These are phyloP conservation scores for Metopia argyrocephala DNA, from an alignment of 2,888 invertebrate species.

Conservation along the genomic window DNA sequence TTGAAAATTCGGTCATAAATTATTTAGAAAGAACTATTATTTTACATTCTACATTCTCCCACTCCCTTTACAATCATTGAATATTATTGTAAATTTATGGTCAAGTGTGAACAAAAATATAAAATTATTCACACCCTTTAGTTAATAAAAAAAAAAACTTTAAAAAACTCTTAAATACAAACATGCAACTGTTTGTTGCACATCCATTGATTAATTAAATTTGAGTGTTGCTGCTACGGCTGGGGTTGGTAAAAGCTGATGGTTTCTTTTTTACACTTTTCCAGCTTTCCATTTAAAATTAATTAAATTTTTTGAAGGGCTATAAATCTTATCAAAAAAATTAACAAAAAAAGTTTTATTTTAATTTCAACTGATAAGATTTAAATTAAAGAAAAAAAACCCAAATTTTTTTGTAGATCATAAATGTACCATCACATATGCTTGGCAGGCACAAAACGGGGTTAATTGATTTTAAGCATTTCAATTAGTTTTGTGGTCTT, in stretches of 20 bases:
- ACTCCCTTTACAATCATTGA: background rate
- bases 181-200: conserved; percentile 34
- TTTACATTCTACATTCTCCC: background rate
- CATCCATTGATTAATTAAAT: conserved; percentile 36
- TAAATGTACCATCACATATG: too few species aligned
- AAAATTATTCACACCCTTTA: conserved; percentile 22
- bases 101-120: conserved; percentile 20
- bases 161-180: background rate
- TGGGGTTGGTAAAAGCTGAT: background rate
- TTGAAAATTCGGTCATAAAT: too few species aligned
- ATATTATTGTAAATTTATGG: background rate
- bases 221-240: conserved; percentile 15
- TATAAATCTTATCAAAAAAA: conserved; percentile 72
- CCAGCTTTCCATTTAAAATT: conserved; percentile 72
- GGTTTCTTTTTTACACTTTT: conserved; percentile 62
- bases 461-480: conserved; percentile 15
- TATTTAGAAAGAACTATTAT: too few species aligned
- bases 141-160: background rate
- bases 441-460: background rate
- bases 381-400: background rate
- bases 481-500: background rate
- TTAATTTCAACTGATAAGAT: background rate
- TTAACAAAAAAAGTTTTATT: background rate
- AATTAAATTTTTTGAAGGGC: conserved; percentile 74
- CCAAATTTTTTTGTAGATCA: background rate